Conservation (phyloP, 1,140 invertebrate genomes). For the Popillia japonica region DNA sequence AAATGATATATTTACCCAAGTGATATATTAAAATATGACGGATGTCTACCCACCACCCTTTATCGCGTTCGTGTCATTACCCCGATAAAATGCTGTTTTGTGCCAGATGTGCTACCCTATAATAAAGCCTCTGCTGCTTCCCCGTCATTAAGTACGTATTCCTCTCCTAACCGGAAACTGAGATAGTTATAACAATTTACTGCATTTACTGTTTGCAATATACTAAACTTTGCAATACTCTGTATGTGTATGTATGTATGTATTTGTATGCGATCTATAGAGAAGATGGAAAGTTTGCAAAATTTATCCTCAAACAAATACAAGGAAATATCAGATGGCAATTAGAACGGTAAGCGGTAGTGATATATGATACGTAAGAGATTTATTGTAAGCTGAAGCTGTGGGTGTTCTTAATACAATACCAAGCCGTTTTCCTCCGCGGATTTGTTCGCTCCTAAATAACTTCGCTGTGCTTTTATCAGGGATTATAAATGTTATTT, state of each 20-base stretch:
- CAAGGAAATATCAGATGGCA: conserved; percentile 27
- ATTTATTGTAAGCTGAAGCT: conserved; percentile 22
- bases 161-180: neutral
- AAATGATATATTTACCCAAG: too few species aligned
- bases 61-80: too few species aligned
- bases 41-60: too few species aligned
- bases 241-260: too few species aligned
- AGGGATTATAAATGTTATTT: neutral
- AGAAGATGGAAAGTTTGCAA: conserved; percentile 21
- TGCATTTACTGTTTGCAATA: too few species aligned
- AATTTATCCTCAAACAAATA: conserved; percentile 17
- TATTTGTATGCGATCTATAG: neutral
- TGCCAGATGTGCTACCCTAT: too few species aligned
- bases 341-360: neutral
- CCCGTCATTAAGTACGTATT: too few species aligned
- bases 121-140: too few species aligned
- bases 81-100: too few species aligned
- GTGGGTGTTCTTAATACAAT: conserved; percentile 4
- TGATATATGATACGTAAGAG: conserved; percentile 26
- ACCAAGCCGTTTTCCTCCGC: neutral
- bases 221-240: neutral
- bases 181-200: neutral
- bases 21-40: too few species aligned
- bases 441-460: neutral
- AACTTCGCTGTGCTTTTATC: neutral